These are phyloP conservation scores for Leptopilina boulardi DNA, from an alignment of 1,140 invertebrate genomes.

Conservation along the genomic window DNA sequence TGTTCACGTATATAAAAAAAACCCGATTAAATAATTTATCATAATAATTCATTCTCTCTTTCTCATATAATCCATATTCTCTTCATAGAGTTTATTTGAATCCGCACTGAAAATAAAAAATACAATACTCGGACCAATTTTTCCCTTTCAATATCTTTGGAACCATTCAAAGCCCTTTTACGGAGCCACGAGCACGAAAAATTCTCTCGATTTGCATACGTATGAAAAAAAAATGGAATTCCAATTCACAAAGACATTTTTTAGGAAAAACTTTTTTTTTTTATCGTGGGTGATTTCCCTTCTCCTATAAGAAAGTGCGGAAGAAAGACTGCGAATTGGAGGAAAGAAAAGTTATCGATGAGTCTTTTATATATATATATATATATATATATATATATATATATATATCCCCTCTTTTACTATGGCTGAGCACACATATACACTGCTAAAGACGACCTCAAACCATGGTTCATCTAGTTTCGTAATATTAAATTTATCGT, in stretches of 20 bases:
- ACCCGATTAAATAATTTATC: no score
- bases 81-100: not conserved
- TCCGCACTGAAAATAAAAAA: not conserved
- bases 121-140: not conserved
- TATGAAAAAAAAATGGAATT: conserved; percentile 37
- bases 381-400: no score
- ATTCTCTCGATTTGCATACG: conserved; percentile 1
- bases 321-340: conserved; percentile 10
- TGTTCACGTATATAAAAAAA: no score
- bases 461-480: conserved; percentile 10
- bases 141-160: not conserved
- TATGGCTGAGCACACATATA: no score
- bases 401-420: no score
- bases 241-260: not conserved
- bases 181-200: not conserved
- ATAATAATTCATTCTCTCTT: no score
- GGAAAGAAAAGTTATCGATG: conserved; percentile 22
- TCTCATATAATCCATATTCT: not conserved
- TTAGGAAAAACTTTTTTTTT: not conserved
- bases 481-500: conserved; percentile 25
- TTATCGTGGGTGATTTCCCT: conserved; percentile 1
- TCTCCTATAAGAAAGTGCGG: no score
- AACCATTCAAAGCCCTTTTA: not conserved
- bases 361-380: conserved; percentile 18
- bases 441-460: not conserved